A percentile compares a stretch with the other conserved stretches of the same genome.
Conservation (phyloP, 2,113 vertebrate species). For the Aplodontia rufa region DNA sequence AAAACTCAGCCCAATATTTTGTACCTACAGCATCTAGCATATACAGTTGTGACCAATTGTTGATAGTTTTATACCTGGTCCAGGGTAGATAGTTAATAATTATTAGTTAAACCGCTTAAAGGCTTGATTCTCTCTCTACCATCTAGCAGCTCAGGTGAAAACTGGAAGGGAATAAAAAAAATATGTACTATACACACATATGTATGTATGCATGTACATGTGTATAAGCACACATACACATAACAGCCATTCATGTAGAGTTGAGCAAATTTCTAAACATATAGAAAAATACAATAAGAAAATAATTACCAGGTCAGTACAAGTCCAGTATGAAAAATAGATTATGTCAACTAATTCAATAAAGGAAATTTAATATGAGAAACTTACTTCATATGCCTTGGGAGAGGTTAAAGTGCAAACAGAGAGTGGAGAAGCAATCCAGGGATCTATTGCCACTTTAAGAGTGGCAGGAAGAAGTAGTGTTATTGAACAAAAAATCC, state of each 20-base stretch:
- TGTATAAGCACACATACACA: neutral
- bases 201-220: neutral
- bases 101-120: constrained; percentile 6
- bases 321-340: neutral
- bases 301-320: neutral
- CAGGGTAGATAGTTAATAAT: neutral
- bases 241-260: neutral
- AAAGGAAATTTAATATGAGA: neutral
- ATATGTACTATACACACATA: neutral
- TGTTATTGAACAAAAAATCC: neutral
- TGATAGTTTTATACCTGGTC: neutral
- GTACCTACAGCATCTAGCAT: neutral
- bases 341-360: neutral
- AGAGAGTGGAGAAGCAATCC: neutral
- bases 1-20: neutral
- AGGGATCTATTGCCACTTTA: neutral
- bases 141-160: neutral
- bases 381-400: neutral
- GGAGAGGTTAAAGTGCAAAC: neutral
- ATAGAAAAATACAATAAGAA: neutral
- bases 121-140: neutral
- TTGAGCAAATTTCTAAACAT: neutral
- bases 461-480: neutral
- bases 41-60: neutral
- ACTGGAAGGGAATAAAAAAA: neutral